Base-by-base conservation (phyloP, 2,113 vertebrate genomes). In the Phrynosoma platyrhinos region DNA sequence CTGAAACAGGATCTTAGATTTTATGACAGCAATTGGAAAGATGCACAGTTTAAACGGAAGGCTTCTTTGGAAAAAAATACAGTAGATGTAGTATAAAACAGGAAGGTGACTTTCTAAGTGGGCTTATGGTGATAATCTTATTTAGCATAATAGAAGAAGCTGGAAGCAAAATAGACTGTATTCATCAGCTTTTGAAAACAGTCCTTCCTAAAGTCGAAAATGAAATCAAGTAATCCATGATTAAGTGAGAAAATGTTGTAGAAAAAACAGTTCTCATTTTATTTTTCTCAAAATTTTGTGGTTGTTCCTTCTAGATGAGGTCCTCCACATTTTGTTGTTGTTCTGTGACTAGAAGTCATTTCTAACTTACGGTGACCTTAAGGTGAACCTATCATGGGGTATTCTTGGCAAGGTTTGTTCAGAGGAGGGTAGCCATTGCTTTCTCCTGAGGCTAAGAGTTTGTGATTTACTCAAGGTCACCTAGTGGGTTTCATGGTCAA, bases 11-110 rank as follows among this genome's bases (percentile, higher is more conserved):
- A 21, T 68, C 42, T 78, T 7, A 68, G 58, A 36, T 27, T 82
- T 81, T 21, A 1, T 68, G 82, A 52, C n/a, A 47, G 82, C 64
- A 82, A 76, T 66, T 66, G 71, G 79, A 40, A 30, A 52, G 32
- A 75, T 87, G 55, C 55, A 78, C 87, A 89, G 83, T 86, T 84
- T 85, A 86, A 74, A 89, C 69, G 86, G 66, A 75, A 83, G 69
- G 87, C 82, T 87, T 23, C 68, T 86, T n/a, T 30, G 21, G 32
- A 4, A 83, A 89, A 92, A 77, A 47, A 0, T 0, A 25, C 5
- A 69, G 66, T 71, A 16, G 75, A 66, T 10, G 25, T 47, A 86
- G 53, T 14, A 85, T 42, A 4, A 36, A 76, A 32, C 69, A 42
- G 76, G 27, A 64, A 93, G 55, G 27, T 64, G 2, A 85, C 2